Base-by-base conservation (phyloP, 2,888 invertebrate species). In the Pherbina coryleti region DNA sequence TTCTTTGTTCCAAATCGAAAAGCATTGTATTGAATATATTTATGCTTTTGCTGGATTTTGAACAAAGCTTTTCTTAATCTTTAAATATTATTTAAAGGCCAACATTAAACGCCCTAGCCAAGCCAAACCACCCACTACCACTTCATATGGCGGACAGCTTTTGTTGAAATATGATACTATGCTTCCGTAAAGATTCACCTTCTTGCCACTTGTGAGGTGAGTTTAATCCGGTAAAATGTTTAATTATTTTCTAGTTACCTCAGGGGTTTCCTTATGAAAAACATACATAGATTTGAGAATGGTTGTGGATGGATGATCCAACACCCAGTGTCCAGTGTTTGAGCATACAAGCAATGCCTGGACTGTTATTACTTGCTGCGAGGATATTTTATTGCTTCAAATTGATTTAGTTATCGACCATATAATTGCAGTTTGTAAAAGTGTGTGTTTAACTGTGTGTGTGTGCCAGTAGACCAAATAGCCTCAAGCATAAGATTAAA, bases 161-260 rank as follows among this genome's bases (percentile, higher is more conserved):
- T 37, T 8, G 14, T 22, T 69, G 69, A 69, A 69, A 69, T 69
- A 49, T 51, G 28, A 69, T 69, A 69, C 8, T 14, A 34, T 60
- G 11, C 28, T 69, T 51, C 22, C 9, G 5, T 22, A 49, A 11
- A 69, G 49, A 25, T 51, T 69, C 69, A 49, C 22, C 69, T 69
- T 69, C 51, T 49, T 69, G 69, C 25, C 69, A 69, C 69, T 85
- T 85, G 85, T 82, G 84, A 86, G 85, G 85, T 86, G 85, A 85
- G 84, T 86, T 85, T 85, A 85, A 85, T 85, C 85, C 85, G 85
- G 55, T 84, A 86, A 85, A 86, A 86, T 85, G 83, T 86, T 84
- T 84, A 86, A 86, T 85, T 85, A 86, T 84, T 84, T 86, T 84
- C 85, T 85, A 84, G 85, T 84, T 81, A 83, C 85, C 83, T 80